Evolutionary conservation across 1,140 invertebrate genomes (phyloP), one percentile per base, ranked within the genome.

Genomic region (Metaphire vulgaris): DNA sequence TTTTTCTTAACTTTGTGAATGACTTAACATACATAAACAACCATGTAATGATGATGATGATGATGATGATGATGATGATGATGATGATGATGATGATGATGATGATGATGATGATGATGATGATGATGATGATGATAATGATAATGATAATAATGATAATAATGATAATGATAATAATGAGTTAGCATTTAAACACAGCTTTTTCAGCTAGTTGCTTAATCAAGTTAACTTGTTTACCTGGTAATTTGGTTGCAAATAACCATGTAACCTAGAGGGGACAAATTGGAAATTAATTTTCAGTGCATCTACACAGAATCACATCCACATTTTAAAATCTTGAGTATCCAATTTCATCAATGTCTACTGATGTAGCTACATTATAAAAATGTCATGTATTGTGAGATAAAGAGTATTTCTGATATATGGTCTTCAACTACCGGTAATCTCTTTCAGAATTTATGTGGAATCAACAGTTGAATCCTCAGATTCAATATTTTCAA

Each of bases 131-230:
- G 74, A 75, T 69, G 74, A 75, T 69, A 68, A 71, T 69, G 74
- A 75, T 33, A 68, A 75, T 75, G 74, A 71, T 75, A 68, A 75
- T 75, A 33, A 75, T 71, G 74, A 75, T 75, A 68, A 75, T 73
- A 34, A 73, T 73, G 72, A 1, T 65, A 34, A 41, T 0, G 21
- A n/a, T n/a, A n/a, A n/a, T n/a, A n/a, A n/a, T n/a, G n/a, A n/a
- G n/a, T n/a, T n/a, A n/a, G n/a, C n/a, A n/a, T n/a, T n/a, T n/a
- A n/a, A n/a, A n/a, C n/a, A n/a, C n/a, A n/a, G n/a, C n/a, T n/a
- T n/a, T n/a, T n/a, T n/a, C n/a, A n/a, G n/a, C n/a, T n/a, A n/a
- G n/a, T n/a, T n/a, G n/a, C n/a, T n/a, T n/a, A n/a, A n/a, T n/a
- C n/a, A n/a, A n/a, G n/a, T n/a, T n/a, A n/a, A n/a, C n/a, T n/a